phyloP scores from a whole-genome alignment of 2,797 vertebrate genomes.

The Adrianichthys oophorus region DNA sequence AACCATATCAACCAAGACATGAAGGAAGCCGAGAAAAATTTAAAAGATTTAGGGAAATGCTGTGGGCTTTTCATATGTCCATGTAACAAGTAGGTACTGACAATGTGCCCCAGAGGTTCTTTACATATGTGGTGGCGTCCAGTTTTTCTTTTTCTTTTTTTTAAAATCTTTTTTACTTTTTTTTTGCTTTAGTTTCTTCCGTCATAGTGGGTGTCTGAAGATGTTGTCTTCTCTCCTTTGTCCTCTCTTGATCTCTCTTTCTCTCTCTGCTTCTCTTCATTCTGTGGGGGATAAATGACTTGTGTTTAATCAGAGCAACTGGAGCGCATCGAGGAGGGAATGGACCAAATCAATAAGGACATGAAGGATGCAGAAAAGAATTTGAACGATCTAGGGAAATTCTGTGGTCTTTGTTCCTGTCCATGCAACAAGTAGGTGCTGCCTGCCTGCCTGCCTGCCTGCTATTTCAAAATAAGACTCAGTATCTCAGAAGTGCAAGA shows the following conservation, averaged over 20 bases:
- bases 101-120: conserved; percentile 84
- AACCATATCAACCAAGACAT: conserved; percentile 99
- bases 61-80: conserved; percentile 99
- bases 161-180: conserved; percentile 71
- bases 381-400: conserved; percentile 99
- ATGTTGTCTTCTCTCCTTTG: conserved; percentile 89
- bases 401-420: conserved; percentile 99
- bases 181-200: conserved; percentile 87
- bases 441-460: conserved; percentile 95
- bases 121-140: conserved; percentile 98
- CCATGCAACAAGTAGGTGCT: conserved; percentile 99
- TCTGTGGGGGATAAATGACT: conserved; percentile 99
- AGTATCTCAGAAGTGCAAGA: conserved; percentile 29
- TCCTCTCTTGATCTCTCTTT: conserved; percentile 74
- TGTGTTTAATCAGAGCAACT: conserved; percentile 99
- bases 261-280: conserved; percentile 95
- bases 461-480: conserved; percentile 59
- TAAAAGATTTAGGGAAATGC: conserved; percentile 99
- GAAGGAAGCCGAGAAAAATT: conserved; percentile 99
- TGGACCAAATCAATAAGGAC: conserved; percentile 99
- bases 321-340: conserved; percentile 99
- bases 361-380: conserved; percentile 99
- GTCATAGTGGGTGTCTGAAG: conserved; percentile 99
- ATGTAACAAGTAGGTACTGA: conserved; percentile 99
- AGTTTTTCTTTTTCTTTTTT: conserved; percentile 80